Percentiles rank a stretch among this genome's conserved stretches.
Evolutionary conservation across 2,888 invertebrate genomes (phyloP).

Genomic region (Acronicta alni): DNA sequence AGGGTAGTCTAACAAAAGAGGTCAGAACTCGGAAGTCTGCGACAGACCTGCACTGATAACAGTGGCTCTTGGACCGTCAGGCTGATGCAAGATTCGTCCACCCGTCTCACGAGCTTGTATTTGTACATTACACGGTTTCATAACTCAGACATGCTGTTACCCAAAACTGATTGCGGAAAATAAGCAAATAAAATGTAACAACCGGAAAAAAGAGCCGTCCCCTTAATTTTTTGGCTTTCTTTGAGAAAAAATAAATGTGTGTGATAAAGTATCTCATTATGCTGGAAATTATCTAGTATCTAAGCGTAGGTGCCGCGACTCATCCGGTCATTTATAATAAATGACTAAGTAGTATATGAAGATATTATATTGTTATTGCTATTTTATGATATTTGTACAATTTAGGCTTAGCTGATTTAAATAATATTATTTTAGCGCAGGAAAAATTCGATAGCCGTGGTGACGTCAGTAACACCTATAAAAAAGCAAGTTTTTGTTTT

Average conservation of each 20-base stretch:
- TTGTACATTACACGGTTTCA: slow-evolving; percentile 71
- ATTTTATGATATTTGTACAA: neutral
- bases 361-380: slow-evolving; percentile 12
- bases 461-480: no score
- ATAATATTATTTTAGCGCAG: no score
- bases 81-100: slow-evolving; percentile 62
- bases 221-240: slow-evolving; percentile 4
- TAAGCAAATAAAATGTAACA: slow-evolving; percentile 68
- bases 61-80: slow-evolving; percentile 62
- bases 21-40: neutral
- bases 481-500: no score
- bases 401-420: neutral
- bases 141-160: slow-evolving; percentile 76
- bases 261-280: slow-evolving; percentile 2
- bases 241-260: slow-evolving; percentile 7
- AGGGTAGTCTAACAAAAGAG: no score
- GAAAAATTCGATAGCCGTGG: no score
- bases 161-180: slow-evolving; percentile 79
- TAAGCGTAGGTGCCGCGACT: slow-evolving; percentile 3
- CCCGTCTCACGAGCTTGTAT: slow-evolving; percentile 46
- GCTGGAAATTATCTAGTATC: slow-evolving; percentile 11
- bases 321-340: slow-evolving; percentile 8
- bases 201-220: slow-evolving; percentile 66
- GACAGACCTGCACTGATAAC: neutral
- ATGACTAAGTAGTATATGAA: slow-evolving; percentile 1